Conservation (phyloP, 2,797 vertebrate species). For the Avahi laniger region DNA sequence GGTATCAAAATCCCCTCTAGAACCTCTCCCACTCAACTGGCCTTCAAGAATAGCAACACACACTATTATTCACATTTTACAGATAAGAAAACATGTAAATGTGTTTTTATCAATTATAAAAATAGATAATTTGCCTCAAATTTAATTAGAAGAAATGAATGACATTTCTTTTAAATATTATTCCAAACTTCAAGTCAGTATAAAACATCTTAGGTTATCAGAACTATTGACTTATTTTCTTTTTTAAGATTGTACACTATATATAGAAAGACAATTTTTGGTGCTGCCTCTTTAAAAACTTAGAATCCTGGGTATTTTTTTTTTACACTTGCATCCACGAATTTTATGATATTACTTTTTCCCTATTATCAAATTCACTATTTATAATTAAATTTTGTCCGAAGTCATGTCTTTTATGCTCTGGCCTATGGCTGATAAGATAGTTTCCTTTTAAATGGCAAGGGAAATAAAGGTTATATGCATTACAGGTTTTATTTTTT, state of each 20-base stretch:
- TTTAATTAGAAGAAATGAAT: neutral
- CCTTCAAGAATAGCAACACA: neutral
- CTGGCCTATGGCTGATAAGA: neutral
- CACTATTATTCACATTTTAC: neutral
- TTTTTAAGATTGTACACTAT: neutral
- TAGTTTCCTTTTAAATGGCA: neutral
- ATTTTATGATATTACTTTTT: conserved; percentile 21
- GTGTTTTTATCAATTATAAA: neutral
- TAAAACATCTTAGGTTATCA: neutral
- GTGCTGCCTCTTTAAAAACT: neutral
- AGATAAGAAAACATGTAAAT: neutral
- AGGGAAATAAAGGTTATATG: neutral
- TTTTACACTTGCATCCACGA: neutral
- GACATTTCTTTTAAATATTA: neutral
- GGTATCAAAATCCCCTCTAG: neutral
- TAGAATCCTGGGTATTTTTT: neutral
- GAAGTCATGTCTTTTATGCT: neutral
- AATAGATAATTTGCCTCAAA: neutral
- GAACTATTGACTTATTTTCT: neutral
- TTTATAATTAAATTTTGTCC: neutral
- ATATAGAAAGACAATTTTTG: neutral
- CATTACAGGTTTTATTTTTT: neutral
- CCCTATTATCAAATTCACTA: conserved; percentile 9
- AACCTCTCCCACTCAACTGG: neutral
- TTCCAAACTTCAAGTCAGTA: neutral